Evolutionary conservation across 2,888 invertebrate genomes (phyloP), one percentile per base, ranked within the genome.

Genomic region (Lagria hirta): DNA sequence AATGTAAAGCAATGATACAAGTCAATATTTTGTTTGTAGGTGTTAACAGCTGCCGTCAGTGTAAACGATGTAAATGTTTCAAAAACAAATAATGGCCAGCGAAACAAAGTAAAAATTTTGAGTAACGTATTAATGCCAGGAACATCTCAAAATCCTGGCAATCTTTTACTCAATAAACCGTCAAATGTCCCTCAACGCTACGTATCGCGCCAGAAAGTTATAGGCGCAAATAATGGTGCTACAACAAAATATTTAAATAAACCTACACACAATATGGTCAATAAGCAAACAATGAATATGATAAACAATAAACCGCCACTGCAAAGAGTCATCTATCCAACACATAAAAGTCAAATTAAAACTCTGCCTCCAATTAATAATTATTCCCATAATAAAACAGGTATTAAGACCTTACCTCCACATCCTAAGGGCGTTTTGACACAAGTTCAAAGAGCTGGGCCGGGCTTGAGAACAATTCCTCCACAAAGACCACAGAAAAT

Each of bases 61-160:
- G 27, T 52, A 16, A 43, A 47, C 20, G 51, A 46, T 10, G 52
- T 50, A 5, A 61, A 62, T 6, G 38, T 48, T 5, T 44, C 54
- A 32, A 64, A 64, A 54, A 61, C 69, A 3, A 59, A 60, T 3
- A 71, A 70, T 45, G 71, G 71, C 4, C 71, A 71, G 52, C 59
- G 68, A 44, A 67, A 56, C 47, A 71, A 72, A 60, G 54, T 73
- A n/a, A 72, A 73, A 55, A 66, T 73, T 32, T 43, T 72, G 13
- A 65, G 69, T 37, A 72, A 72, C 48, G 62, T 71, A 16, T 53
- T 69, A 3, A 58, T 68, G 49, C 58, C 63, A 4, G 59, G 64
- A 33, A 45, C 56, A 10, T 55, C 65, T 10, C 58, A 64, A 43
- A 52, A 58, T 23, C 45, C 60, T 3, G 60, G 58, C 47, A 69